Percentiles rank a stretch among this genome's conserved stretches.
These are phyloP conservation scores for Leptodactylus fuscus DNA, from an alignment of 2,113 vertebrate genomes.

Conservation along the genomic window DNA sequence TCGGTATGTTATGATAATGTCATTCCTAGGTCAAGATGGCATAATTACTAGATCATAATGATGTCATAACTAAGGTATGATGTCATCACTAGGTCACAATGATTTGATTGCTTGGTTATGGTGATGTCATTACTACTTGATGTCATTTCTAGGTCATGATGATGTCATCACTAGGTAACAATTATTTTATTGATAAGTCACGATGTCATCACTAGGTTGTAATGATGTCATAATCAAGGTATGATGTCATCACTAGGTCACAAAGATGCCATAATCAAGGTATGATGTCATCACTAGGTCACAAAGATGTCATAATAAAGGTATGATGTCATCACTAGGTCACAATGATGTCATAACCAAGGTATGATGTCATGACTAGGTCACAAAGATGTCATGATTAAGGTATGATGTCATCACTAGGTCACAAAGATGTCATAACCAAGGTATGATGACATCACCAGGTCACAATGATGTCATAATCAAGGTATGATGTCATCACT, in stretches of 20 bases:
- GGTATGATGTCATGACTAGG: background rate
- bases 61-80: background rate
- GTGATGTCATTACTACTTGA: background rate
- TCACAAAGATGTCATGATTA: background rate
- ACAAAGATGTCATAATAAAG: background rate
- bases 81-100: background rate
- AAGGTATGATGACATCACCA: too few relatives aligned
- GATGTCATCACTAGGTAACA: background rate
- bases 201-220: background rate
- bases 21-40: background rate
- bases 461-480: background rate
- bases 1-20: too few relatives aligned
- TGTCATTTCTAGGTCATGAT: background rate
- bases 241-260: background rate
- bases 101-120: background rate
- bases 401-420: background rate
- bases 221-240: background rate
- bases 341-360: background rate
- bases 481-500: background rate
- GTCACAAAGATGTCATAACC: background rate
- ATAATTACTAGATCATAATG: background rate
- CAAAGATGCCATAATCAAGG: background rate
- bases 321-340: background rate
- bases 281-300: background rate
- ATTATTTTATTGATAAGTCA: background rate